Base-by-base conservation (phyloP, 2,113 vertebrate genomes). In the Shinisaurus crocodilurus region DNA sequence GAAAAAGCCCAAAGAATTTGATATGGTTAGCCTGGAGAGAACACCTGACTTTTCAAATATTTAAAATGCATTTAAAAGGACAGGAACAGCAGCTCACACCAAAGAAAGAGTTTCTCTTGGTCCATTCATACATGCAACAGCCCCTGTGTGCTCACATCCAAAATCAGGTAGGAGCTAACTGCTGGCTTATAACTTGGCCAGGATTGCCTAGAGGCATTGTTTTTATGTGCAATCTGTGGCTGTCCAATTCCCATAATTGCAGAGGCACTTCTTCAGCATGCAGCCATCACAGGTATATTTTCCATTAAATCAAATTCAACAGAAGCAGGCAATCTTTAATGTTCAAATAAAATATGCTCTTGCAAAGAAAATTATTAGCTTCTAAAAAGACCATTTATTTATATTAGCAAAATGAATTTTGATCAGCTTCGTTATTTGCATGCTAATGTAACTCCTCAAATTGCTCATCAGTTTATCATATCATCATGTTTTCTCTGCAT, bases 361-460 rank as follows among this genome's bases (percentile, higher is more conserved):
- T 88, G 45, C 34, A 34, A 82, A 88, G 77, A 88, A 82, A 40
- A 70, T 72, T 77, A 82, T 88, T 82, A 85, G 82, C 60, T 77
- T 89, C 13, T 16, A 69, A 90, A 43, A 48, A 86, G 48, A 34
- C 45, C 9, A n/a, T 75, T 82, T 79, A 67, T 80, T 77, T 90
- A 80, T 80, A 80, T 86, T 80, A 81, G 69, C 40, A 69, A 76
- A 90, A 23, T 79, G 40, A 88, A 81, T 85, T 88, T 88, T 77
- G 67, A 57, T 74, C 45, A 90, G 54, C 25, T 75, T 72, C 76
- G 6, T 75, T 48, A 60, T 50, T 69, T 91, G 63, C 50, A n/a
- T 43, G 23, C 63, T 85, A 80, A 76, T 90, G 54, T 72, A 81
- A 75, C 70, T 75, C 20, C 54, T 83, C 70, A 81, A 43, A 67